These are phyloP conservation scores for Trypoxylon attenuatum DNA, from an alignment of 2,888 invertebrate genomes.

Conservation along the genomic window DNA sequence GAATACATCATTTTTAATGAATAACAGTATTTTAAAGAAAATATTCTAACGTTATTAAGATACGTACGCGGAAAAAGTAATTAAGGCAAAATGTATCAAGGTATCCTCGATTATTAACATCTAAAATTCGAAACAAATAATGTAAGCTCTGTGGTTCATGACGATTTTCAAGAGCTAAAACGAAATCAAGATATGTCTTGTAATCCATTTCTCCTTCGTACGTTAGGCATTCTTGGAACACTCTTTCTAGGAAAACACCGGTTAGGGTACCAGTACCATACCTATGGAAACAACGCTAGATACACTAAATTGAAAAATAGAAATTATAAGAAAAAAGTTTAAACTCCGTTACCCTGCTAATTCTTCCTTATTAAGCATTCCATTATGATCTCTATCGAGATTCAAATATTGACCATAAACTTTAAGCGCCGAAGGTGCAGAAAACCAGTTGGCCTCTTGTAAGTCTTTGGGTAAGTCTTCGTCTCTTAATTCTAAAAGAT, in stretches of 20 bases:
- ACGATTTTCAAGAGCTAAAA: slow-evolving; percentile 93
- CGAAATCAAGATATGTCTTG: slow-evolving; percentile 96
- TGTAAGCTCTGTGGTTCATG: slow-evolving; percentile 93
- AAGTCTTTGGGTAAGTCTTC: slow-evolving; percentile 88
- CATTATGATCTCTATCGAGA: slow-evolving; percentile 95
- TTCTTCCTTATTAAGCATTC: slow-evolving; percentile 95
- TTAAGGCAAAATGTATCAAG: slow-evolving; percentile 93
- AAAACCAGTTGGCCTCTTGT: slow-evolving; percentile 94
- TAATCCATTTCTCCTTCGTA: slow-evolving; percentile 98
- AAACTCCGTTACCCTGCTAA: slow-evolving; percentile 81
- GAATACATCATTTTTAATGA: too few species aligned
- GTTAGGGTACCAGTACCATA: slow-evolving; percentile 95
- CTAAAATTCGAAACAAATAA: slow-evolving; percentile 93
- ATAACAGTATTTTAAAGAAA: too few species aligned
- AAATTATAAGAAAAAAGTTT: background rate
- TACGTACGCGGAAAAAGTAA: slow-evolving; percentile 89
- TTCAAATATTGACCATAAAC: slow-evolving; percentile 97
- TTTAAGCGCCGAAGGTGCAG: slow-evolving; percentile 89
- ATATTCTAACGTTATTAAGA: too few species aligned
- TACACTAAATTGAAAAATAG: too few species aligned
- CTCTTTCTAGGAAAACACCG: slow-evolving; percentile 91
- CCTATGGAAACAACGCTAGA: slow-evolving; percentile 76
- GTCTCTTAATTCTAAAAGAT: slow-evolving; percentile 90
- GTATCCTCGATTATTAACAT: slow-evolving; percentile 91
- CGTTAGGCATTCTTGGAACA: slow-evolving; percentile 96